A percentile compares a stretch with the other conserved stretches of the same genome.
These are phyloP conservation scores for Lepidurus couesii DNA, from an alignment of 1,140 invertebrate genomes.

Conservation along the genomic window DNA sequence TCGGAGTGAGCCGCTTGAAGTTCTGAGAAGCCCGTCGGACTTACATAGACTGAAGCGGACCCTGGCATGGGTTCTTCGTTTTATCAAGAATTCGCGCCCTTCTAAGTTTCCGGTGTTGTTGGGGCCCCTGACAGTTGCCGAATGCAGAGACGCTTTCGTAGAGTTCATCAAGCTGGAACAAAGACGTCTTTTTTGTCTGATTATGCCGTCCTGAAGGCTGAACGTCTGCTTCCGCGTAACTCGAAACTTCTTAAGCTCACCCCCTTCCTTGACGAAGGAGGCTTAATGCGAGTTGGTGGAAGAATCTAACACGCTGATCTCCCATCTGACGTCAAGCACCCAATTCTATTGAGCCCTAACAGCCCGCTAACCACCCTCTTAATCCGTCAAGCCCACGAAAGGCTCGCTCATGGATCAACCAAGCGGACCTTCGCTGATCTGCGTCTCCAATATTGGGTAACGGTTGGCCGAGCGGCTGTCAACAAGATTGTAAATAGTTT, in stretches of 20 bases:
- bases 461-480: background rate
- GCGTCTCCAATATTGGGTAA: background rate
- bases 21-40: background rate
- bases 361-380: no score
- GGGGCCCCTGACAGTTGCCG: background rate
- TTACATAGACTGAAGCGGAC: background rate
- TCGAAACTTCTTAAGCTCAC: background rate
- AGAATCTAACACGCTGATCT: conserved; percentile 29
- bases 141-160: background rate
- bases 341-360: background rate
- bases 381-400: background rate
- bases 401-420: background rate
- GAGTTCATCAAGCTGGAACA: background rate
- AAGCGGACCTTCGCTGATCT: conserved; percentile 25
- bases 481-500: conserved; percentile 12
- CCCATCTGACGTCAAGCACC: background rate
- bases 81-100: background rate
- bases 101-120: background rate
- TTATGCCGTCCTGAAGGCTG: background rate
- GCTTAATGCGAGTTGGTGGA: conserved; percentile 29
- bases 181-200: background rate
- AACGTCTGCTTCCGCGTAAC: background rate
- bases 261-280: conserved; percentile 25
- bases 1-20: background rate
- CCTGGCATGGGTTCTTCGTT: background rate